Percentiles rank a stretch among this genome's conserved stretches.
Evolutionary conservation across 2,797 vertebrate species (phyloP).

Genomic region (Microcaecilia unicolor): DNA sequence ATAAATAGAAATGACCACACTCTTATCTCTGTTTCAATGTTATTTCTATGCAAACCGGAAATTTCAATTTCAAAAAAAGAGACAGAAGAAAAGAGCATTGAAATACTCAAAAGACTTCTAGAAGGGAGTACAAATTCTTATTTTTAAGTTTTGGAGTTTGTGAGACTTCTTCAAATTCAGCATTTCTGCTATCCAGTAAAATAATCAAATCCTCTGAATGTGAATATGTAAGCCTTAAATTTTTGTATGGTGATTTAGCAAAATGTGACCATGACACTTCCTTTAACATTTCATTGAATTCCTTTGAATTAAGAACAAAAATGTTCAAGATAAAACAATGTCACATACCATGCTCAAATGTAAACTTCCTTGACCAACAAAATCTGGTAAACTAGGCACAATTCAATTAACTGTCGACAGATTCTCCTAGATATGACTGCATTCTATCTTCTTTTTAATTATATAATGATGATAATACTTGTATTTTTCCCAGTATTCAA

Average conservation of each 20-base stretch:
- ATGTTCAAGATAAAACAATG: constrained; percentile 9
- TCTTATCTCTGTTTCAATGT: too few relatives aligned
- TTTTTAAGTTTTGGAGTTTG: too few relatives aligned
- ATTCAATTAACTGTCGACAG: constrained; percentile 61
- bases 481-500: constrained; percentile 52
- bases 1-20: too few relatives aligned
- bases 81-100: too few relatives aligned
- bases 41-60: too few relatives aligned
- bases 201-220: neutral
- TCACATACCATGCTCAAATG: constrained; percentile 24
- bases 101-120: too few relatives aligned
- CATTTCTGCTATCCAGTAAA: too few relatives aligned
- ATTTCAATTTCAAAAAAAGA: too few relatives aligned
- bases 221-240: constrained; percentile 1
- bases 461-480: constrained; percentile 56
- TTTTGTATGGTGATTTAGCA: constrained; percentile 2
- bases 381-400: constrained; percentile 35
- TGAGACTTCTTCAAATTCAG: too few relatives aligned
- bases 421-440: constrained; percentile 48
- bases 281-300: constrained; percentile 6
- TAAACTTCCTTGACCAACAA: constrained; percentile 49
- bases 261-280: constrained; percentile 4
- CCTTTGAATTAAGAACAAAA: neutral
- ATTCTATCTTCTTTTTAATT: constrained; percentile 61
- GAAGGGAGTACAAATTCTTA: too few relatives aligned